A percentile compares a stretch with the other conserved stretches of the same genome.
Conservation (phyloP, 2,888 invertebrate genomes). For the Nymphalis urticae region DNA sequence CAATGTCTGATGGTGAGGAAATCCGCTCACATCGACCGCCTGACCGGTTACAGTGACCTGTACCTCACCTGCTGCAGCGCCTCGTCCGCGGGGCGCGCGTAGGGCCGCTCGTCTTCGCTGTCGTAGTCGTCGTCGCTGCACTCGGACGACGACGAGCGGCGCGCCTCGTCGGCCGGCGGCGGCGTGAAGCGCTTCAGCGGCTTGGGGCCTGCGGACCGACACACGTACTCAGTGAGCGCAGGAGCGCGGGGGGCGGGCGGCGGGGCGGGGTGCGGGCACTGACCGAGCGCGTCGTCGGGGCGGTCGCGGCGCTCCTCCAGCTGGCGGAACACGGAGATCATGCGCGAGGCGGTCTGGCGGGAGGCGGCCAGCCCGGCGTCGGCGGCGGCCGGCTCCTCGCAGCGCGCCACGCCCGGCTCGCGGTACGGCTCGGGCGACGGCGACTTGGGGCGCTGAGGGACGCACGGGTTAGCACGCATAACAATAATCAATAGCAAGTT, state of each 20-base stretch:
- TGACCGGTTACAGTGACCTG: no score
- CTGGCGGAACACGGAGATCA: conserved; percentile 93
- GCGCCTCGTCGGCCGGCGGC: conserved; percentile 87
- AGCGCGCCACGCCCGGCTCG: conserved; percentile 87
- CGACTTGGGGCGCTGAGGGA: conserved; percentile 74
- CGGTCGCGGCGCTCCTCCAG: conserved; percentile 87
- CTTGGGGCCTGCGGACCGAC: conserved; percentile 82
- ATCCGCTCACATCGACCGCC: no score
- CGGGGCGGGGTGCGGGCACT: neutral
- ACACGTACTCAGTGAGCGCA: no score
- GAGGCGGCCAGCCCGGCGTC: conserved; percentile 74
- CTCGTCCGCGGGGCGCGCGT: conserved; percentile 79
- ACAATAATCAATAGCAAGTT: no score
- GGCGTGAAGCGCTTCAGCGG: conserved; percentile 95
- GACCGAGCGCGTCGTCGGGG: conserved; percentile 68
- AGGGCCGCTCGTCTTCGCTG: conserved; percentile 73
- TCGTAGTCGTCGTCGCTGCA: conserved; percentile 77
- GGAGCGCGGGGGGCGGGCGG: no score
- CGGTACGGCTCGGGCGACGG: conserved; percentile 88
- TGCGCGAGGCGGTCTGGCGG: conserved; percentile 90
- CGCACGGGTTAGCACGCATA: no score
- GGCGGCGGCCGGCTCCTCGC: conserved; percentile 80
- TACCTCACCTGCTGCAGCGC: conserved; percentile 38
- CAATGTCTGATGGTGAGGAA: no score
- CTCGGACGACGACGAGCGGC: conserved; percentile 69